phyloP scores from a whole-genome alignment of 2,888 invertebrate genomes.

The Ferdinandea cuprea region DNA sequence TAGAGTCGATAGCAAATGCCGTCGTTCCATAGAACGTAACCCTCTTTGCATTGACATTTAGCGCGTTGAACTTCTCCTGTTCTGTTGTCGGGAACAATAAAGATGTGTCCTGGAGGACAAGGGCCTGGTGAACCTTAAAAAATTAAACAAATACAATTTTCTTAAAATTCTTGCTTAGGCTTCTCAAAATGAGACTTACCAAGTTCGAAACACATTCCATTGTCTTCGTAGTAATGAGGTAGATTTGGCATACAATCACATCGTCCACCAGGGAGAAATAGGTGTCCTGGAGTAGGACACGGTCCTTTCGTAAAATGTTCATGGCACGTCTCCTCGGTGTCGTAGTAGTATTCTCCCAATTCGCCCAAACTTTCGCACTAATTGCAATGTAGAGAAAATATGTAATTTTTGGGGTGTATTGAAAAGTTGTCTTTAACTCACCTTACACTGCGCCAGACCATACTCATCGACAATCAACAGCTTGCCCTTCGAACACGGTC shows the following conservation, averaged over 20 bases:
- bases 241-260: constrained; percentile 89
- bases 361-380: constrained; percentile 85
- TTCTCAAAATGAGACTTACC: constrained; percentile 83
- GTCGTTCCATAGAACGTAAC: constrained; percentile 87
- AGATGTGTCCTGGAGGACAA: constrained; percentile 89
- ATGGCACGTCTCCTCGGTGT: constrained; percentile 88
- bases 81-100: constrained; percentile 84
- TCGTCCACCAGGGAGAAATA: constrained; percentile 88
- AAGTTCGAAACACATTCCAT: constrained; percentile 89
- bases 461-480: constrained; percentile 86
- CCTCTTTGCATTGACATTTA: constrained; percentile 88
- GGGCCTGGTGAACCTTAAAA: constrained; percentile 89
- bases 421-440: constrained; percentile 78
- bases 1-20: constrained; percentile 90
- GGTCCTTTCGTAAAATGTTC: constrained; percentile 92
- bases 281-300: constrained; percentile 89
- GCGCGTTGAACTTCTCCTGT: constrained; percentile 82
- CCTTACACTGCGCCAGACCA: constrained; percentile 87
- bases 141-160: neutral
- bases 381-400: constrained; percentile 69
- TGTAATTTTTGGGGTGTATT: neutral
- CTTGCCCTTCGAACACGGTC: constrained; percentile 90
- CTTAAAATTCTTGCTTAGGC: neutral
- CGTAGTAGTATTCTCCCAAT: constrained; percentile 85
- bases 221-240: constrained; percentile 89